A percentile compares a stretch with the other conserved stretches of the same genome.
These are phyloP conservation scores for Chironomus tepperi DNA, from an alignment of 1,140 invertebrate species.

Conservation along the genomic window DNA sequence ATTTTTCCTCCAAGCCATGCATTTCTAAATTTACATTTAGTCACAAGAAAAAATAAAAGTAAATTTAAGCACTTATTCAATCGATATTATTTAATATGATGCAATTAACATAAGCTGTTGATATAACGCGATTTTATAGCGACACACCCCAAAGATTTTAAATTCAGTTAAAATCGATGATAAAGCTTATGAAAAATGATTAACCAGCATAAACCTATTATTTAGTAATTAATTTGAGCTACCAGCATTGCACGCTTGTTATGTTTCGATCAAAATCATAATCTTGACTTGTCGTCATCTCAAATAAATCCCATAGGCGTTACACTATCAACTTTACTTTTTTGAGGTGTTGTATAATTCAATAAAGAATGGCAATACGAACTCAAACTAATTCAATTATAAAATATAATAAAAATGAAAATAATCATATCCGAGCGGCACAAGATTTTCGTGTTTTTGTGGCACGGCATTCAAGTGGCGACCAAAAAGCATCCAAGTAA, in stretches of 20 bases:
- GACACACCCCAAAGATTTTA: neutral
- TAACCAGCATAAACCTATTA: neutral
- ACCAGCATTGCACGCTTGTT: neutral
- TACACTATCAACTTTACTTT: neutral
- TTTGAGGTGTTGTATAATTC: too few relatives aligned
- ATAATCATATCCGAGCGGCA: too few relatives aligned
- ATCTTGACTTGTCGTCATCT: neutral
- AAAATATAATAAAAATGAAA: neutral
- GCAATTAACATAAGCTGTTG: neutral
- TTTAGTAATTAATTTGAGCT: conserved; percentile 2
- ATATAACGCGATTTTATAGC: neutral
- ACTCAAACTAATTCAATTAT: conserved; percentile 9
- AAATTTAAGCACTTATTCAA: neutral
- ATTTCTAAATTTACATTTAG: neutral
- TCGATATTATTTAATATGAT: neutral
- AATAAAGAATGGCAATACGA: neutral
- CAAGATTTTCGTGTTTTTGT: too few relatives aligned
- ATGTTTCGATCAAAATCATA: conserved; percentile 1
- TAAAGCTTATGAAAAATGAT: neutral
- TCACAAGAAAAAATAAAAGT: neutral
- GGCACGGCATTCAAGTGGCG: too few relatives aligned
- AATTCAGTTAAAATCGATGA: neutral
- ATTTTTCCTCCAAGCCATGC: too few relatives aligned
- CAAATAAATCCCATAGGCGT: neutral
- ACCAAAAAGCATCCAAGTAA: too few relatives aligned